Percentiles rank a stretch among this genome's conserved stretches.
phyloP scores from a whole-genome alignment of 2,113 vertebrate genomes.

The Phasianus colchicus region DNA sequence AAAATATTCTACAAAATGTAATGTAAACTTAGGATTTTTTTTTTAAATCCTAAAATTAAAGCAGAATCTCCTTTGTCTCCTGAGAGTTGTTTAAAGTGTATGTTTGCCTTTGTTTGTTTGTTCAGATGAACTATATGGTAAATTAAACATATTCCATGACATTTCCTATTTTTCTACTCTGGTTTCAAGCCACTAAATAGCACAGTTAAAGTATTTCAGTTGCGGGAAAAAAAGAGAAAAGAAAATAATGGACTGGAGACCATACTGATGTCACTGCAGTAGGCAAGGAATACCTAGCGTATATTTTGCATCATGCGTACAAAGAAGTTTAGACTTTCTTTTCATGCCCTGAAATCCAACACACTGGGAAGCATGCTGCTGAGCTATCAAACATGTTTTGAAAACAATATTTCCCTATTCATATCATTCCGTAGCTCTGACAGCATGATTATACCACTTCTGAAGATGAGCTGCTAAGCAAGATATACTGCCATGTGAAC shows the following conservation, averaged over 20 bases:
- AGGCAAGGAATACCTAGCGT: not conserved
- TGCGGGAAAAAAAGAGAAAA: not conserved
- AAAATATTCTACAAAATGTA: not conserved
- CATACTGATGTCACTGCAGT: not conserved
- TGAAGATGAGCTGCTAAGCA: not conserved
- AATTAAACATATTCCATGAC: not conserved
- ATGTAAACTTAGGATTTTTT: not conserved
- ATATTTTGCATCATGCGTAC: accelerated
- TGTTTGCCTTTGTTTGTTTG: not conserved
- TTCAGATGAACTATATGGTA: not conserved
- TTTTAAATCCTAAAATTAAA: not conserved
- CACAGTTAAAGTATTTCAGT: not conserved
- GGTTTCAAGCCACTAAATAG: not conserved
- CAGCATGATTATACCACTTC: not conserved
- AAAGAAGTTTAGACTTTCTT: not conserved
- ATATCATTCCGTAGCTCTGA: not conserved
- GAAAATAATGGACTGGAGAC: not conserved
- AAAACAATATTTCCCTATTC: not conserved
- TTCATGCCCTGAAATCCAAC: not conserved
- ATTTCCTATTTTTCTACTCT: not conserved
- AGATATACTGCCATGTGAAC: not conserved
- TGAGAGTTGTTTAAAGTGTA: not conserved
- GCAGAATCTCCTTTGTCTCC: accelerated
- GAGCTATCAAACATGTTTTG: not conserved
- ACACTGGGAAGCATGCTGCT: not conserved